A percentile compares a stretch with the other conserved stretches of the same genome.
Evolutionary conservation across 2,113 vertebrate species (phyloP).

Genomic region (Boulengeromyrus knoepffleri): DNA sequence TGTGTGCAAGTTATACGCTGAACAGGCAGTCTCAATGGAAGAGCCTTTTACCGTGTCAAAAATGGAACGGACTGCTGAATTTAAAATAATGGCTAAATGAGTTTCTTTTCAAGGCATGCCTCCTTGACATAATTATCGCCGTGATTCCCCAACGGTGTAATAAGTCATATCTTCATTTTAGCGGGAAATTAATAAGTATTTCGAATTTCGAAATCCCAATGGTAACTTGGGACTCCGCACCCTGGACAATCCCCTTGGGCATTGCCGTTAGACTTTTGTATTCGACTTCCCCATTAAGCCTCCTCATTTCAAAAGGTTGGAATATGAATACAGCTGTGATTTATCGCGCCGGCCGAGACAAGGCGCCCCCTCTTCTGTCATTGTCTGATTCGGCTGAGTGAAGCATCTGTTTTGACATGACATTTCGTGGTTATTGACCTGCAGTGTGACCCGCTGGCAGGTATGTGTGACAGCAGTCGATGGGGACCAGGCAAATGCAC

Average conservation of each 20-base stretch:
- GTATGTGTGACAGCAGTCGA: neutral
- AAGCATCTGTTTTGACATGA: conserved; percentile 9
- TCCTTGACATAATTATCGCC: neutral
- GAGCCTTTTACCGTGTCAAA: neutral
- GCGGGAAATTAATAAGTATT: neutral
- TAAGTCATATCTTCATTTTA: conserved; percentile 12
- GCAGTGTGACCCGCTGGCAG: no score
- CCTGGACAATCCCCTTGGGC: neutral
- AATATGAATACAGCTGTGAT: conserved; percentile 6
- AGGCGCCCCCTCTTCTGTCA: neutral
- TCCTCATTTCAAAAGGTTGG: neutral
- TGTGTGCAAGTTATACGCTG: neutral
- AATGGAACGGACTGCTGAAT: neutral
- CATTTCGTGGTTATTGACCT: neutral
- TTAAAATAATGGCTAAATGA: neutral
- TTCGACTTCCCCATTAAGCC: neutral
- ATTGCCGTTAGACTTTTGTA: neutral
- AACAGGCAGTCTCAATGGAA: neutral
- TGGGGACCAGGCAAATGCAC: neutral
- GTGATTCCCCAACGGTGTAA: neutral
- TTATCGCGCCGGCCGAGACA: neutral
- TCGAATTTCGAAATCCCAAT: neutral
- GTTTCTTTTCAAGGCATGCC: neutral
- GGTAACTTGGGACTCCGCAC: neutral
- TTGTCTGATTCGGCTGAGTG: neutral